Evolutionary conservation across 1,140 invertebrate genomes (phyloP).

Genomic region (Drosophila tropicalis): DNA sequence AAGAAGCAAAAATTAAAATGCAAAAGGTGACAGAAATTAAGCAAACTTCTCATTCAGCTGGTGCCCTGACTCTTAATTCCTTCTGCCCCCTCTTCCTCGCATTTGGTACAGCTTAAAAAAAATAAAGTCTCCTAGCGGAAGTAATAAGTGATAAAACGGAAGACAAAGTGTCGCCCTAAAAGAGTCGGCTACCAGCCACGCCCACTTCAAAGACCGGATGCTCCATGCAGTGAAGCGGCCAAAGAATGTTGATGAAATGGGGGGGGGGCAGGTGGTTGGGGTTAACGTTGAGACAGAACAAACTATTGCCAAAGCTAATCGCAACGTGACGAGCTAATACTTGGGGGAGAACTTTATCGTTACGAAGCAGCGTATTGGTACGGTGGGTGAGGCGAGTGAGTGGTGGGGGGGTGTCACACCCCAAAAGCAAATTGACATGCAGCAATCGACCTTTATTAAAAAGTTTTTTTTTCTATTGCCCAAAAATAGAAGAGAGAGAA

Average conservation of each 20-base stretch:
- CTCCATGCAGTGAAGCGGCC: slow-evolving; percentile 45
- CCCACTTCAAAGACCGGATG: slow-evolving; percentile 44
- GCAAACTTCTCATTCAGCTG: slow-evolving; percentile 19
- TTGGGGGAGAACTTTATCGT: neutral
- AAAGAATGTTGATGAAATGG: neutral
- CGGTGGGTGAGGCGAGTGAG: slow-evolving; percentile 3
- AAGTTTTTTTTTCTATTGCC: slow-evolving; percentile 61
- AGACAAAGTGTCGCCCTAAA: slow-evolving; percentile 53
- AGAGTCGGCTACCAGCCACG: slow-evolving; percentile 28
- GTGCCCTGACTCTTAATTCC: neutral
- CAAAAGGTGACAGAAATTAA: slow-evolving; percentile 74
- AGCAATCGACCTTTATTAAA: slow-evolving; percentile 82
- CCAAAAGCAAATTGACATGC: slow-evolving; percentile 74
- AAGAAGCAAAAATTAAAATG: slow-evolving; percentile 64
- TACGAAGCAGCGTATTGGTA: neutral
- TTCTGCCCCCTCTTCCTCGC: neutral
- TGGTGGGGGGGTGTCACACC: slow-evolving; percentile 18
- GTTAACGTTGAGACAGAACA: slow-evolving; percentile 8
- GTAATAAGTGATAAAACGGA: slow-evolving; percentile 81
- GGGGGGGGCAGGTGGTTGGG: neutral
- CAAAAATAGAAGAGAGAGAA: slow-evolving; percentile 24
- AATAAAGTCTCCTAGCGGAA: slow-evolving; percentile 66
- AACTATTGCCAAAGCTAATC: slow-evolving; percentile 79
- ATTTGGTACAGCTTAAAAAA: neutral
- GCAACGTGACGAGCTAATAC: slow-evolving; percentile 51